Evolutionary conservation across 2,888 invertebrate species (phyloP).

Genomic region (Sinohyriopsis cumingii): DNA sequence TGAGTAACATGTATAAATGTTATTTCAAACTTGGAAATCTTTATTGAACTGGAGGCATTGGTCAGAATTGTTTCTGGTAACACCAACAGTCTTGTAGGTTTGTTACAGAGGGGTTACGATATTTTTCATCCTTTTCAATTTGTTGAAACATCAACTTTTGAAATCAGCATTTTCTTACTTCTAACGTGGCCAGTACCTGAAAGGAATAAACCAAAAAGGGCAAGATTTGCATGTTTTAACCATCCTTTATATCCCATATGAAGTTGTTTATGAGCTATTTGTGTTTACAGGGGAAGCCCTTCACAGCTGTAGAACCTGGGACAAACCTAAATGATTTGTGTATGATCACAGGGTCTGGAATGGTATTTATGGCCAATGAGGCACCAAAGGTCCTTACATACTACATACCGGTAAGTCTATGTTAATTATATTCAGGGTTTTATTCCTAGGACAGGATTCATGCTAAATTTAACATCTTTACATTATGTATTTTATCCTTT

Average conservation of each 20-base stretch:
- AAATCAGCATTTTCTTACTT: no score
- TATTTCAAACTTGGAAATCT: neutral
- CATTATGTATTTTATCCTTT: neutral
- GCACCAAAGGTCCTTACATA: conserved; percentile 94
- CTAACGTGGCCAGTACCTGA: no score
- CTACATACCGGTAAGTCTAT: conserved; percentile 77
- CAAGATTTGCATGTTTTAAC: neutral
- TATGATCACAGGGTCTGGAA: conserved; percentile 87
- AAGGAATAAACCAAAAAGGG: no score
- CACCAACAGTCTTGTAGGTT: no score
- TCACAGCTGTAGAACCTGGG: conserved; percentile 88
- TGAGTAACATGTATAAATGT: neutral
- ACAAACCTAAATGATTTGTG: conserved; percentile 89
- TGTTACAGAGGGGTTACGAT: no score
- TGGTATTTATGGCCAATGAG: conserved; percentile 96
- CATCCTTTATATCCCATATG: neutral
- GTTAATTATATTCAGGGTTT: no score
- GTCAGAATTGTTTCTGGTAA: no score
- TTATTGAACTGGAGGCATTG: neutral
- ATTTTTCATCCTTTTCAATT: no score
- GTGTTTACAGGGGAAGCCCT: conserved; percentile 82
- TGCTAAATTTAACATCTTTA: no score
- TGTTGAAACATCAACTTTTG: no score
- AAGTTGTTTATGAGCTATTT: neutral
- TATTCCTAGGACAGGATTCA: no score